These are phyloP conservation scores for Atlantisia rogersi DNA, from an alignment of 2,113 vertebrate genomes.

Conservation along the genomic window DNA sequence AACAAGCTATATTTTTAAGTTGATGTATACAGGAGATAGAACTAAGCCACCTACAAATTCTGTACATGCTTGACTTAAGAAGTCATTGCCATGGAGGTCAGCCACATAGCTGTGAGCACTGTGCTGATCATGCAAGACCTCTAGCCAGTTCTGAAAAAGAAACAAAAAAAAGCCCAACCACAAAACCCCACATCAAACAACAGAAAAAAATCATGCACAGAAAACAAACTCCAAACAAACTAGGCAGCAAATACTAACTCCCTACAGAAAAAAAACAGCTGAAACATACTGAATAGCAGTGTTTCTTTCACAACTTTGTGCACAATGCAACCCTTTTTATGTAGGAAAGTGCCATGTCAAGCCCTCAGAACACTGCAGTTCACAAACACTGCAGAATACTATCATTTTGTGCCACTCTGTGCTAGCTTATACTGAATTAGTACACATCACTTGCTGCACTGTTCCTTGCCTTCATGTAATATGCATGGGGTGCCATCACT, in stretches of 20 bases:
- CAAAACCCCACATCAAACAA: too few relatives aligned
- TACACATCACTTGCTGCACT: background rate
- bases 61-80: background rate
- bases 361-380: background rate
- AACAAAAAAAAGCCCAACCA: background rate
- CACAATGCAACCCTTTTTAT: conserved; percentile 26
- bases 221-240: background rate
- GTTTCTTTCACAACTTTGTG: conserved; percentile 23
- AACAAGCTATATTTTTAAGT: background rate
- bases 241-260: background rate
- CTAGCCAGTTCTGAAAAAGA: background rate
- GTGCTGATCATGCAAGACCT: background rate
- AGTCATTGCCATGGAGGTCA: rapidly evolving
- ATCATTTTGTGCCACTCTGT: background rate
- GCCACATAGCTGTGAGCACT: background rate
- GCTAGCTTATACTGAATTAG: background rate
- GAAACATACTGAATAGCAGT: conserved; percentile 3
- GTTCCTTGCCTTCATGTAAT: conserved; percentile 5
- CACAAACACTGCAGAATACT: conserved; percentile 35
- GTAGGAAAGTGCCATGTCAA: conserved; percentile 19
- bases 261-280: conserved; percentile 7
- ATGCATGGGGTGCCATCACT: background rate
- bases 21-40: background rate
- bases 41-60: background rate
- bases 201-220: too few relatives aligned